Conservation (phyloP, 30 jellyfish, hydroid and myxozoan genomes). For the Cassiopea xamachana region DNA sequence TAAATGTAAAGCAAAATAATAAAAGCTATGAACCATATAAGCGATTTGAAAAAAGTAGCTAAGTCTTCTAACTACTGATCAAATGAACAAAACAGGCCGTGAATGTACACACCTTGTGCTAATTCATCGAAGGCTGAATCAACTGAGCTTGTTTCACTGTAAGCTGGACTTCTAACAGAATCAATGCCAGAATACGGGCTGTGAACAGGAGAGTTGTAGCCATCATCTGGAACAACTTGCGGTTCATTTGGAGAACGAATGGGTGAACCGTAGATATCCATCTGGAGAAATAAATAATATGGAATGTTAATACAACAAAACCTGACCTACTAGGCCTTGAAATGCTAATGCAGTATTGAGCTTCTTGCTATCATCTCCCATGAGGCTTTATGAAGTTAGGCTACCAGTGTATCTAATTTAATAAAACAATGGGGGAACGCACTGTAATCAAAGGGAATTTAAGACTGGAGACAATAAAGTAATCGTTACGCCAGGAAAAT, state of each 20-base stretch:
- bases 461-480: not conserved
- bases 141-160: constrained; percentile 48
- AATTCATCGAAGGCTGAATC: constrained; percentile 84
- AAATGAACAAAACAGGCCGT: too few relatives aligned
- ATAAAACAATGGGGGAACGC: not conserved
- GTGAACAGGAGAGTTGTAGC: constrained; percentile 26
- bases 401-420: not conserved
- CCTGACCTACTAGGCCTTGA: too few relatives aligned
- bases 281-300: not conserved
- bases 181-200: constrained; percentile 11
- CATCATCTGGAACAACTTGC: constrained; percentile 56
- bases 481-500: not conserved
- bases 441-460: not conserved
- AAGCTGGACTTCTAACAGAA: constrained; percentile 24
- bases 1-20: not conserved
- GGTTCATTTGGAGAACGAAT: not conserved
- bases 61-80: not conserved
- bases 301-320: not conserved
- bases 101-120: constrained; percentile 55
- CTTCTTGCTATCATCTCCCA: not conserved
- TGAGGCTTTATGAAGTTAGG: not conserved
- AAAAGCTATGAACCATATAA: not conserved
- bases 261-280: constrained; percentile 3
- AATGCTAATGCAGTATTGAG: too few relatives aligned
- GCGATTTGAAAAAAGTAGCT: not conserved